phyloP scores from a whole-genome alignment of 1,140 invertebrate species.

The Drosophila orena region DNA sequence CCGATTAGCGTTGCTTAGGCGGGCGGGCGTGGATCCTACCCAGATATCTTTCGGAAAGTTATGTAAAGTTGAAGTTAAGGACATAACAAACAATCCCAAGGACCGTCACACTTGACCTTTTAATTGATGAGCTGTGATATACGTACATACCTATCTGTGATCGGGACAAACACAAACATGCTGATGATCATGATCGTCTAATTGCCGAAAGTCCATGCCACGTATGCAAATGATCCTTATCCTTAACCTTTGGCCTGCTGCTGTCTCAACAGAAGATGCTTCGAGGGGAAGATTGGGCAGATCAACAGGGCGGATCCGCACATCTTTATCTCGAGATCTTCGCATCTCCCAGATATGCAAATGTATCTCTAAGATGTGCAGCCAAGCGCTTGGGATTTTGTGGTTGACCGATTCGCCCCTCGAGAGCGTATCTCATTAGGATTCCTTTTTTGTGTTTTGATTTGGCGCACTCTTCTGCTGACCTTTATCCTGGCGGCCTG shows the following conservation, averaged over 20 bases:
- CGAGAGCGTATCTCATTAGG: constrained; percentile 57
- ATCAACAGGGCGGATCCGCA: constrained; percentile 30
- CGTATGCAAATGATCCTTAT: constrained; percentile 57
- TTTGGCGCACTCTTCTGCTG: constrained; percentile 61
- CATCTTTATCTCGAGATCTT: constrained; percentile 31
- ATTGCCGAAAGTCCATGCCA: constrained; percentile 45
- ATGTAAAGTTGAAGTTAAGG: constrained; percentile 71
- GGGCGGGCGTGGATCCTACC: constrained; percentile 57
- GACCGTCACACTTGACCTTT: constrained; percentile 69
- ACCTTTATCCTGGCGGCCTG: constrained; percentile 42
- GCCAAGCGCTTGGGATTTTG: constrained; percentile 45
- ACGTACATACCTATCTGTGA: constrained; percentile 14
- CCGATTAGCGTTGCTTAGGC: constrained; percentile 66
- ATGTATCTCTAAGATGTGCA: constrained; percentile 25
- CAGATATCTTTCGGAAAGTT: constrained; percentile 39
- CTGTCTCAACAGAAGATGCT: constrained; percentile 42
- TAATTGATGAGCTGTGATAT: constrained; percentile 45
- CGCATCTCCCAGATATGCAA: constrained; percentile 55
- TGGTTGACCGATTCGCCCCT: constrained; percentile 58
- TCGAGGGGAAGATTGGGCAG: constrained; percentile 14
- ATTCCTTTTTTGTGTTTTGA: constrained; percentile 54
- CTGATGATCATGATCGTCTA: constrained; percentile 52
- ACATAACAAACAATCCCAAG: constrained; percentile 52
- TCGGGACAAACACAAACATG: constrained; percentile 52
- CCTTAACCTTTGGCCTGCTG: constrained; percentile 40